Evolutionary conservation across 2,797 vertebrate genomes (phyloP).

Genomic region (Danionella dracula): DNA sequence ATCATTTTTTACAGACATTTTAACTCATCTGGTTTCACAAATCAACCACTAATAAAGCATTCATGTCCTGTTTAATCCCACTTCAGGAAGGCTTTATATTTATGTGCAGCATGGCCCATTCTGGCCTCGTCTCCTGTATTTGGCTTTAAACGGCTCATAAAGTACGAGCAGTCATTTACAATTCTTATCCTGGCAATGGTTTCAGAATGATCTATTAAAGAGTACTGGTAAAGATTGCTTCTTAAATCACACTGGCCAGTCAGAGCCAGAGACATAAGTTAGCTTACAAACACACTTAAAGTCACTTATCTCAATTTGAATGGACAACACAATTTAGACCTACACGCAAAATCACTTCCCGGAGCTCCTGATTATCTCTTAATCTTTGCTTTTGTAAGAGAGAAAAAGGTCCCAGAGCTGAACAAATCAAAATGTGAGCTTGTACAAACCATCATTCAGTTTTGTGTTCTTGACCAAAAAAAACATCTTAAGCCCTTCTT

Average conservation of each 20-base stretch:
- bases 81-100: conserved; percentile 2
- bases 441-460: no score
- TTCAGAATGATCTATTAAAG: conserved; percentile 17
- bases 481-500: no score
- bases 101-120: neutral
- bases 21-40: neutral
- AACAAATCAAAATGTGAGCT: no score
- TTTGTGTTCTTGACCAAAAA: no score
- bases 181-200: conserved; percentile 7
- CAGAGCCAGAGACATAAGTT: neutral
- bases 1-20: no score
- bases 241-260: conserved; percentile 12
- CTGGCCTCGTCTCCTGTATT: neutral
- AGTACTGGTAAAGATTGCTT: neutral
- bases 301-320: neutral
- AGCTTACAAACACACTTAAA: neutral
- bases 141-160: conserved; percentile 13
- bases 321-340: neutral
- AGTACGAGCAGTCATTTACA: neutral
- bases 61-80: neutral
- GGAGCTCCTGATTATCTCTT: neutral
- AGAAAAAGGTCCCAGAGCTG: neutral
- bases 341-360: neutral
- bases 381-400: neutral
- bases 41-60: neutral